Evolutionary conservation across 2,113 vertebrate genomes (phyloP).

Genomic region (Dolichallabes microphthalmus): DNA sequence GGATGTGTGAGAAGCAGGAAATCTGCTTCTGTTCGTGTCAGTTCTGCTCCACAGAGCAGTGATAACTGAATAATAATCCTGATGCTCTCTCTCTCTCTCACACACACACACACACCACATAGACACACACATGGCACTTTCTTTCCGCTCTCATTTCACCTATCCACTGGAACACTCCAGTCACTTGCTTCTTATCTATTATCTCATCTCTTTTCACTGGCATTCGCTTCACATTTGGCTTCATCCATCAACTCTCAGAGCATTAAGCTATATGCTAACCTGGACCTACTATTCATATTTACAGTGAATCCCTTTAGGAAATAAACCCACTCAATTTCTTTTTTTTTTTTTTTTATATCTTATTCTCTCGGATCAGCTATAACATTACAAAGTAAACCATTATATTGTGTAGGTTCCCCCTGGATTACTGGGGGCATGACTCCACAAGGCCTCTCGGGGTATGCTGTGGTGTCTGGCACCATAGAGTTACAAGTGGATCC

Average conservation of each 20-base stretch:
- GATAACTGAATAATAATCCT: conserved; percentile 80
- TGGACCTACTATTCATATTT: conserved; percentile 8
- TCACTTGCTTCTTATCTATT: conserved; percentile 46
- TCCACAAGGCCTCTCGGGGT: too few relatives aligned
- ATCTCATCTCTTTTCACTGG: conserved; percentile 46
- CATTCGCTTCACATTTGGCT: conserved; percentile 41
- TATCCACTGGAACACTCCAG: conserved; percentile 33
- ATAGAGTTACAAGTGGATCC: too few relatives aligned
- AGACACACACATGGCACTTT: conserved; percentile 14
- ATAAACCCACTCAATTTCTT: conserved; percentile 3
- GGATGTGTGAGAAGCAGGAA: conserved; percentile 76
- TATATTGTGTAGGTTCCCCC: too few relatives aligned
- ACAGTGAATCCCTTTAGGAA: conserved; percentile 13
- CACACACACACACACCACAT: conserved; percentile 35
- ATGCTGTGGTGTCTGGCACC: too few relatives aligned
- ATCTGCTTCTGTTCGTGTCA: conserved; percentile 77
- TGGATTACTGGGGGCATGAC: too few relatives aligned
- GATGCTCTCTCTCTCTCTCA: conserved; percentile 45
- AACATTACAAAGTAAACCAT: too few relatives aligned
- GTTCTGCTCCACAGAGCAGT: conserved; percentile 75
- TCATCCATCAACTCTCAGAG: conserved; percentile 35
- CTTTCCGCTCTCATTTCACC: conserved; percentile 42
- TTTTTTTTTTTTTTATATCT: not conserved
- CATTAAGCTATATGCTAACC: conserved; percentile 23
- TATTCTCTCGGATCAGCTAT: not conserved